Percentiles rank a stretch among this genome's conserved stretches.
Evolutionary conservation across 2,113 vertebrate species (phyloP).

Genomic region (Aplodontia rufa): DNA sequence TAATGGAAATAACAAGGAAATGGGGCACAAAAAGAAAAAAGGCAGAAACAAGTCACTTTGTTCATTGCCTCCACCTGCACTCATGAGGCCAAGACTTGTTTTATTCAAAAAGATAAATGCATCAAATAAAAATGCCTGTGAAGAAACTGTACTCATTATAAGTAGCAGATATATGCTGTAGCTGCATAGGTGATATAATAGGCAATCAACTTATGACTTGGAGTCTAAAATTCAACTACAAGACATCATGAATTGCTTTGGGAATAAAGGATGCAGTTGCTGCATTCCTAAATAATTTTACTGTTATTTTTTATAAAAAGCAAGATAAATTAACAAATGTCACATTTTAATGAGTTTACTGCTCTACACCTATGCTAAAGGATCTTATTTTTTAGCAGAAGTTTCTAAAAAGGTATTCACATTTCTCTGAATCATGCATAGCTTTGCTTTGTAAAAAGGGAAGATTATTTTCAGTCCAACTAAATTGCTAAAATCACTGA

Average conservation of each 20-base stretch:
- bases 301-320: conserved; percentile 44
- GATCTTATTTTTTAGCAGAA: background rate
- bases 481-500: conserved; percentile 39
- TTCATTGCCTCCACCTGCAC: background rate
- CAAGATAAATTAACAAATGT: conserved; percentile 34
- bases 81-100: background rate
- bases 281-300: conserved; percentile 30
- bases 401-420: conserved; percentile 37
- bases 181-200: background rate
- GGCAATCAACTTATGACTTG: background rate
- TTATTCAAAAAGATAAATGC: background rate
- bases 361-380: background rate
- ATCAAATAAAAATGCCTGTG: background rate
- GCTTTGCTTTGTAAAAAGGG: conserved; percentile 30
- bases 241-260: background rate
- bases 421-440: conserved; percentile 15
- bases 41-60: background rate
- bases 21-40: background rate
- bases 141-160: background rate
- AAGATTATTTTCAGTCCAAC: conserved; percentile 23
- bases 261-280: conserved; percentile 34
- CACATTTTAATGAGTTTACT: conserved; percentile 45
- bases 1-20: background rate
- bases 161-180: background rate
- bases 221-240: background rate